Conservation (phyloP, 1,140 invertebrate genomes). For the Calliphora vicina region DNA sequence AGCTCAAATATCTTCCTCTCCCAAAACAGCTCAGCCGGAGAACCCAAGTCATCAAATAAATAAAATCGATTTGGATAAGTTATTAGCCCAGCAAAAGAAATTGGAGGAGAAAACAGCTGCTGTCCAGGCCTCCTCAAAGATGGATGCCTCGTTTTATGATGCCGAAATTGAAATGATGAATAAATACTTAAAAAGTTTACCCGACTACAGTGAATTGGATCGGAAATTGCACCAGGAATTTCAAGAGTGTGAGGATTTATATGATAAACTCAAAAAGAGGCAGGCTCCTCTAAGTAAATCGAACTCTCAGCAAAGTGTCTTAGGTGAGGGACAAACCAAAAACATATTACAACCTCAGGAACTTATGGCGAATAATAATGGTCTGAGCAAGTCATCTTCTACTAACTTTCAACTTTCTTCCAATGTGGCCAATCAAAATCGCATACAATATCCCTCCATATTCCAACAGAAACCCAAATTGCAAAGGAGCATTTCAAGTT, state of each 20-base stretch:
- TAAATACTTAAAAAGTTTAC: conserved; percentile 61
- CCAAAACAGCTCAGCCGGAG: not conserved
- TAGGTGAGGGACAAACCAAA: not conserved
- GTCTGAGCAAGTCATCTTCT: conserved; percentile 51
- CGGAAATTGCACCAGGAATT: conserved; percentile 60
- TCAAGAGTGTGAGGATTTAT: conserved; percentile 61
- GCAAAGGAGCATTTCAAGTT: conserved; percentile 59
- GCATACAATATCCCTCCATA: conserved; percentile 54
- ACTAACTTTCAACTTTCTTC: conserved; percentile 18
- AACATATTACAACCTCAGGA: not conserved
- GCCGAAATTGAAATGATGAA: conserved; percentile 64
- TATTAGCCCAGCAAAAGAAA: conserved; percentile 56
- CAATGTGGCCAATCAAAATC: not conserved
- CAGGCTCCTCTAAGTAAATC: conserved; percentile 53
- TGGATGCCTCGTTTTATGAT: conserved; percentile 60
- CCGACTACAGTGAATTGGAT: conserved; percentile 61
- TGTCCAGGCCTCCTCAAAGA: conserved; percentile 50
- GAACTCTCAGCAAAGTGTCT: conserved; percentile 51
- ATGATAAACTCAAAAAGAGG: conserved; percentile 55
- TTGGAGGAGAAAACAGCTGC: conserved; percentile 53
- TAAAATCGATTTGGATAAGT: conserved; percentile 51
- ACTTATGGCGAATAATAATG: not conserved
- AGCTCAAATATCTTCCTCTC: not conserved
- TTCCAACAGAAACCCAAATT: conserved; percentile 50
- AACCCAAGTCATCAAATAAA: not conserved